Evolutionary conservation across 1,140 invertebrate genomes (phyloP).

Genomic region (Lepidurus arcticus): DNA sequence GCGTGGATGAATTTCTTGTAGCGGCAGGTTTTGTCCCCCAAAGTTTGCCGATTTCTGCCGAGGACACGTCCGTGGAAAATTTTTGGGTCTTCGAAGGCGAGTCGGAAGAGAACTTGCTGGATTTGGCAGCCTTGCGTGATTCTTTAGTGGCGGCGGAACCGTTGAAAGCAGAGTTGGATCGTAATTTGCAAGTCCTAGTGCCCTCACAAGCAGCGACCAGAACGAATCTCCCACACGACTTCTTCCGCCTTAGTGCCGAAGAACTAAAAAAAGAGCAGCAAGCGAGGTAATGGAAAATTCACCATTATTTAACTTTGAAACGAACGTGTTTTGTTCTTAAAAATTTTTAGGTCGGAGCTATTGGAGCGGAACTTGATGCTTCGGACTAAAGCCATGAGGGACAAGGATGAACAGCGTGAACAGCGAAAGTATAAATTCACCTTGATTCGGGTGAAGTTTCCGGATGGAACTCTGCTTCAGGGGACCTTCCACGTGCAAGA

Average conservation of each 20-base stretch:
- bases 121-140: conserved; percentile 60
- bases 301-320: background rate
- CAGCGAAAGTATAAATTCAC: conserved; percentile 76
- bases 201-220: conserved; percentile 63
- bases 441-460: conserved; percentile 76
- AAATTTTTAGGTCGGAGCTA: conserved; percentile 58
- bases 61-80: conserved; percentile 32
- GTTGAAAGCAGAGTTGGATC: conserved; percentile 73
- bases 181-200: conserved; percentile 61
- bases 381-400: conserved; percentile 85
- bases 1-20: conserved; percentile 70
- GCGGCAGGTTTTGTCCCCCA: conserved; percentile 71
- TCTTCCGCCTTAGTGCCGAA: conserved; percentile 68
- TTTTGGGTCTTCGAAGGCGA: conserved; percentile 37
- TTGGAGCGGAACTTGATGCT: conserved; percentile 74
- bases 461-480: conserved; percentile 75
- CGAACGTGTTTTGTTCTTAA: background rate
- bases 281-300: conserved; percentile 50
- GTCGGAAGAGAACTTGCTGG: conserved; percentile 15
- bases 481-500: conserved; percentile 78
- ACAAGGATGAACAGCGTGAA: conserved; percentile 72
- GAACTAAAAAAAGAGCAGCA: conserved; percentile 81
- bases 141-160: conserved; percentile 70
- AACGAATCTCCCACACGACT: conserved; percentile 69
- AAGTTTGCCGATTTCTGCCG: conserved; percentile 44